Evolutionary conservation across 2,888 invertebrate genomes (phyloP), one percentile per base, ranked within the genome.

Genomic region (Cheilosia impressa): DNA sequence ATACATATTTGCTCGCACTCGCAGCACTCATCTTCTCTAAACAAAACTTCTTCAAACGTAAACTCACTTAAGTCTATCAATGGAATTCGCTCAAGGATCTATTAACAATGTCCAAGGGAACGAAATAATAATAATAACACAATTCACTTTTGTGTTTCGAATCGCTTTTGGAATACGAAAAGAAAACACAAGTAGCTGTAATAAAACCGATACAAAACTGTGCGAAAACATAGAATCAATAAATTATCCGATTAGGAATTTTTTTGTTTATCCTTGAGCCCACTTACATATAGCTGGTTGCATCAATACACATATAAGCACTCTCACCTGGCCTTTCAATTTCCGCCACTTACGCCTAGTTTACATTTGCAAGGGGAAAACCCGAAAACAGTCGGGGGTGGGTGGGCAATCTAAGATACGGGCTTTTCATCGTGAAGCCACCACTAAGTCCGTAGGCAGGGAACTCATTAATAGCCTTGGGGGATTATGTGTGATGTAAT

Each of bases 21-120:
- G 38, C 43, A 58, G 24, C 31, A 66, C 57, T 75, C 58, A 75
- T 75, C 50, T 38, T 75, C 57, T 24, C 58, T 58, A 47, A 65
- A 66, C 27, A 75, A 65, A 58, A 52, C 43, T 65, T 58, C 57
- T 41, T 75, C 75, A 66, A 75, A 75, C 65, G 65, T 58, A 66
- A 75, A 75, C 50, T 66, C 75, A 66, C 65, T 66, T 75, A 75
- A 75, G 65, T 75, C 53, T 34, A 60, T 60, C 52, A 77, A 62
- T 62, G 45, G 53, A 53, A 62, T 60, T 62, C 10, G 17, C 17
- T 53, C n/a, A 60, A 53, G 38, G 34, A 58, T 34, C 68, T 62
- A 69, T 68, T 62, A 77, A 60, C 63, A 62, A 58, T 47, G 24
- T 69, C 69, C 53, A 38, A 38, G 7, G 47, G 13, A 73, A 62